Conservation (phyloP, 2,888 invertebrate genomes). For the Drosophila diplacantha region DNA sequence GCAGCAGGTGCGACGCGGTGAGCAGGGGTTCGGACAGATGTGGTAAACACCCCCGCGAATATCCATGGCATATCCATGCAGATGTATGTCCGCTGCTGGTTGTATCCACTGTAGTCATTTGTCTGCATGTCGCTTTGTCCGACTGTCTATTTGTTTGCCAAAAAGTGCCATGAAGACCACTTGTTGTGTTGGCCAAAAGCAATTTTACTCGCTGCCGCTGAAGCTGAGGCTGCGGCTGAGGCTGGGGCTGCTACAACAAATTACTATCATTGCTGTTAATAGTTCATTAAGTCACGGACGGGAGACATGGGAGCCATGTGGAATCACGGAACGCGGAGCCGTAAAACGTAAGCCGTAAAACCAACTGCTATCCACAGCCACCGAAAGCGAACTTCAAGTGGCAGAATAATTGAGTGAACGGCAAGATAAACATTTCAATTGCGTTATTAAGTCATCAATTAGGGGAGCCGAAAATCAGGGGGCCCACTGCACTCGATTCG, state of each 20-base stretch:
- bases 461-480: constrained; percentile 40
- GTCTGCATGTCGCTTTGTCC: constrained; percentile 72
- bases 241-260: constrained; percentile 55
- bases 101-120: constrained; percentile 60
- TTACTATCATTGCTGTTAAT: constrained; percentile 72
- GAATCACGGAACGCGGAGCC: constrained; percentile 54
- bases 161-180: constrained; percentile 71
- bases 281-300: constrained; percentile 72
- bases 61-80: constrained; percentile 29
- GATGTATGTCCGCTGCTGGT: constrained; percentile 35
- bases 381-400: constrained; percentile 54
- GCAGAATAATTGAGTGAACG: constrained; percentile 73
- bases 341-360: constrained; percentile 61
- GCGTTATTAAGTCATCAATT: constrained; percentile 71
- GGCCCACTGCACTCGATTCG: constrained; percentile 15
- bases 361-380: constrained; percentile 32
- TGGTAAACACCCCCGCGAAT: constrained; percentile 31
- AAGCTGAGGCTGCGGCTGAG: not conserved
- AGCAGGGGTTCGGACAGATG: constrained; percentile 11
- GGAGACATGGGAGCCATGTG: constrained; percentile 41
- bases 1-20: constrained; percentile 28
- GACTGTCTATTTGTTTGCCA: constrained; percentile 72
- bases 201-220: constrained; percentile 60
- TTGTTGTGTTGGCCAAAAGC: constrained; percentile 63
- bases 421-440: constrained; percentile 71